These are phyloP conservation scores for Cassiopea xamachana DNA, from an alignment of 30 jellyfish, hydroid and myxozoan species.

Conservation along the genomic window DNA sequence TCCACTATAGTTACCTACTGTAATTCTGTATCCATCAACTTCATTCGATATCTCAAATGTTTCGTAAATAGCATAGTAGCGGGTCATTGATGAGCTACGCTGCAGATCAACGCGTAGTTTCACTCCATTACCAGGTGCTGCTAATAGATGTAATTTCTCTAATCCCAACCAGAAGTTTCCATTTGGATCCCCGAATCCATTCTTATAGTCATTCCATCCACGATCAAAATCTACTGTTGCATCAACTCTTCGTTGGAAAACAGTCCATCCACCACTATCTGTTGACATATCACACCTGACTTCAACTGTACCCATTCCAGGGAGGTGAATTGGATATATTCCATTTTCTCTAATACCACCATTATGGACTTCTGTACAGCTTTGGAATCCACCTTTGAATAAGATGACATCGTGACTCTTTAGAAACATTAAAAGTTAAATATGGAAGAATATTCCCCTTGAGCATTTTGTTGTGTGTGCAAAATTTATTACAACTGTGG, in stretches of 20 bases:
- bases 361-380: neutral
- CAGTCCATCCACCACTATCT: neutral
- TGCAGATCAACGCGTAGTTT: neutral
- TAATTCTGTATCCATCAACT: neutral
- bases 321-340: neutral
- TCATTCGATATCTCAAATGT: neutral
- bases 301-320: neutral
- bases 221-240: neutral
- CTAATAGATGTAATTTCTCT: neutral
- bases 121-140: neutral
- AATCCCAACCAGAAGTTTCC: constrained; percentile 24
- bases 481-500: too few relatives aligned
- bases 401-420: too few relatives aligned
- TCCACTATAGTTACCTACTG: neutral
- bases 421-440: too few relatives aligned
- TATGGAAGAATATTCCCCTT: too few relatives aligned
- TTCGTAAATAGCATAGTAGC: neutral
- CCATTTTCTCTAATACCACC: neutral
- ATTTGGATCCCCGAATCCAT: neutral
- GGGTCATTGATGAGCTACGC: too few relatives aligned
- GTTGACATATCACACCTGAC: neutral
- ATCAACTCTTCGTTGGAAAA: constrained; percentile 12
- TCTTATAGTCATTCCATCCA: neutral
- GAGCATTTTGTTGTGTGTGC: too few relatives aligned
- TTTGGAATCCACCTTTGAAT: too few relatives aligned